These are phyloP conservation scores for Phasia obesa DNA, from an alignment of 2,888 invertebrate genomes.

Conservation along the genomic window DNA sequence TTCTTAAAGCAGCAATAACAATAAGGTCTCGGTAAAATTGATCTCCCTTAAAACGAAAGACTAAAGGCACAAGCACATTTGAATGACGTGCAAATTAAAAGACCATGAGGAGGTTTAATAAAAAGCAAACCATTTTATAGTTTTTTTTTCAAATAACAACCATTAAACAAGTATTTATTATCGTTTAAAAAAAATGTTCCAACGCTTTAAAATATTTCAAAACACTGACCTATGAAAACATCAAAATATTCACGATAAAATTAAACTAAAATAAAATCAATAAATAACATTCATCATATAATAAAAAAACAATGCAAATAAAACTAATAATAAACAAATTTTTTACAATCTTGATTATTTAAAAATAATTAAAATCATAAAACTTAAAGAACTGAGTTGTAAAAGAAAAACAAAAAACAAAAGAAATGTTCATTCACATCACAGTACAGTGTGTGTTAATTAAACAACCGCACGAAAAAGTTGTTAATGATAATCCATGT, in stretches of 20 bases:
- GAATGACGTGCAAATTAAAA: not conserved
- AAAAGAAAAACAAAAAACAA: slow-evolving; percentile 27
- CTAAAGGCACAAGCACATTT: slow-evolving; percentile 31
- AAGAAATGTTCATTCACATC: slow-evolving; percentile 54
- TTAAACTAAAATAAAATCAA: slow-evolving; percentile 5
- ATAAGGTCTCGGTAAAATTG: not conserved
- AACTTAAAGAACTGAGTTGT: slow-evolving; percentile 42
- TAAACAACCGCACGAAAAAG: slow-evolving; percentile 37
- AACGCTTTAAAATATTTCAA: slow-evolving; percentile 11
- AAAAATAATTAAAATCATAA: slow-evolving; percentile 22
- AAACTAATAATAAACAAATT: not conserved
- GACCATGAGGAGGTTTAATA: too few species aligned
- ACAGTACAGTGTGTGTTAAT: slow-evolving; percentile 46
- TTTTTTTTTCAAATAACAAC: not conserved
- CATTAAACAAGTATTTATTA: not conserved
- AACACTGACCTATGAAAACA: slow-evolving; percentile 63
- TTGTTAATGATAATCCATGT: slow-evolving; percentile 32
- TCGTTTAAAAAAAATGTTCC: not conserved
- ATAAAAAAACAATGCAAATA: slow-evolving; percentile 10
- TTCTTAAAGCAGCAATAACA: too few species aligned
- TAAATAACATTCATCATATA: not conserved
- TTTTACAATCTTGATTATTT: slow-evolving; percentile 30
- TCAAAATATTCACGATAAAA: slow-evolving; percentile 31
- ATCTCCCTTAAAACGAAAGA: slow-evolving; percentile 37
- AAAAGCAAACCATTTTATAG: too few species aligned